Percentiles rank a stretch among this genome's conserved stretches.
Evolutionary conservation across 1,140 invertebrate species (phyloP).

Genomic region (Heliconius himera): DNA sequence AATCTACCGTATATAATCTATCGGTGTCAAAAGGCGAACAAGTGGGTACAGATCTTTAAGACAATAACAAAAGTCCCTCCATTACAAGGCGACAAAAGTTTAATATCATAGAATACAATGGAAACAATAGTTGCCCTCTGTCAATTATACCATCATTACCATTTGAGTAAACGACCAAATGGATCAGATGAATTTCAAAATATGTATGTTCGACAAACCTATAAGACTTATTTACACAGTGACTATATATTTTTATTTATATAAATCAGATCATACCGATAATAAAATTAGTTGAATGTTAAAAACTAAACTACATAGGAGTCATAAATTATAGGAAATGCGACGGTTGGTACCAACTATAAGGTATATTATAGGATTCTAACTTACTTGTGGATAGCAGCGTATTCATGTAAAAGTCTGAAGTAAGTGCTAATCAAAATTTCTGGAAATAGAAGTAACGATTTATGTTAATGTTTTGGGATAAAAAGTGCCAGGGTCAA

Average conservation of each 20-base stretch:
- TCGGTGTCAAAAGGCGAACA: conserved; percentile 60
- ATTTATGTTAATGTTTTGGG: too few species aligned
- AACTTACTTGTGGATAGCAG: too few species aligned
- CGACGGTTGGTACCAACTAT: too few species aligned
- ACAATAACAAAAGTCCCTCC: conserved; percentile 71
- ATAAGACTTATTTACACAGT: background rate
- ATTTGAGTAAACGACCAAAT: conserved; percentile 78
- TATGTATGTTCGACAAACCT: conserved; percentile 58
- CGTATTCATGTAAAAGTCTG: too few species aligned
- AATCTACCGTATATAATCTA: conserved; percentile 58
- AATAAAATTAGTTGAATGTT: too few species aligned
- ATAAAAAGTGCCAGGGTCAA: too few species aligned
- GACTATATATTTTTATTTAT: background rate
- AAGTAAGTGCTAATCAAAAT: too few species aligned
- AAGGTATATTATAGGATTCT: too few species aligned
- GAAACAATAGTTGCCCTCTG: conserved; percentile 80
- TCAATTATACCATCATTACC: conserved; percentile 81
- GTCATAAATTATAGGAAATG: too few species aligned
- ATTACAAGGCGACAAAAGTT: conserved; percentile 80
- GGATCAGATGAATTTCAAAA: conserved; percentile 70
- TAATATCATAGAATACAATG: conserved; percentile 79
- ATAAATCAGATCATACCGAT: background rate
- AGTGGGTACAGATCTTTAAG: conserved; percentile 61
- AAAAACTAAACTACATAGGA: too few species aligned
- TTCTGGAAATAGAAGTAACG: too few species aligned